Evolutionary conservation across 2,113 vertebrate species (phyloP).

Genomic region (Nanorana parkeri): DNA sequence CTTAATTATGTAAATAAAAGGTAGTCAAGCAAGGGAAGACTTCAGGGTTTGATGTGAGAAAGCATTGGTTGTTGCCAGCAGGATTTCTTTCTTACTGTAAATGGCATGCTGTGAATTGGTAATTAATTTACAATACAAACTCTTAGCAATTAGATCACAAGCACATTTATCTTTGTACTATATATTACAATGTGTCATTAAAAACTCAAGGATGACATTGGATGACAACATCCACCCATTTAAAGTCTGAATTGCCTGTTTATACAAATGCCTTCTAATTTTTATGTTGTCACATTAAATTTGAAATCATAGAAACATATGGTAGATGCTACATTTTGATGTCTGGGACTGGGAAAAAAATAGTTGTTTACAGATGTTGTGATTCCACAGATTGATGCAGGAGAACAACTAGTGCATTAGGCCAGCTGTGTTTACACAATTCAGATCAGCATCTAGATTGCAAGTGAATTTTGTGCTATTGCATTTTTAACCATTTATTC

Average conservation of each 20-base stretch:
- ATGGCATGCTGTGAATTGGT: constrained; percentile 31
- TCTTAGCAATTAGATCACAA: constrained; percentile 38
- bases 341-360: neutral
- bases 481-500: constrained; percentile 11
- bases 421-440: constrained; percentile 46
- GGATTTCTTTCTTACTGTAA: constrained; percentile 41
- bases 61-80: constrained; percentile 46
- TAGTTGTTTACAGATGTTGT: constrained; percentile 40
- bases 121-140: constrained; percentile 44
- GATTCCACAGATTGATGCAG: constrained; percentile 11
- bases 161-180: constrained; percentile 31
- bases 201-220: constrained; percentile 11
- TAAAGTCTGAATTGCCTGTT: constrained; percentile 3
- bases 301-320: constrained; percentile 39
- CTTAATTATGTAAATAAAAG: constrained; percentile 56
- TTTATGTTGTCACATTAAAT: constrained; percentile 32
- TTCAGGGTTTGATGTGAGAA: constrained; percentile 43
- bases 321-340: constrained; percentile 19
- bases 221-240: neutral
- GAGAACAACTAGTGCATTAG: constrained; percentile 22
- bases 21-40: constrained; percentile 49
- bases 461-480: constrained; percentile 7
- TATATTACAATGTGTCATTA: constrained; percentile 28
- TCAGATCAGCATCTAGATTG: constrained; percentile 10
- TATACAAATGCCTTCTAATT: neutral